These are phyloP conservation scores for Linnaemya vulpina DNA, from an alignment of 2,888 invertebrate genomes.

Conservation along the genomic window DNA sequence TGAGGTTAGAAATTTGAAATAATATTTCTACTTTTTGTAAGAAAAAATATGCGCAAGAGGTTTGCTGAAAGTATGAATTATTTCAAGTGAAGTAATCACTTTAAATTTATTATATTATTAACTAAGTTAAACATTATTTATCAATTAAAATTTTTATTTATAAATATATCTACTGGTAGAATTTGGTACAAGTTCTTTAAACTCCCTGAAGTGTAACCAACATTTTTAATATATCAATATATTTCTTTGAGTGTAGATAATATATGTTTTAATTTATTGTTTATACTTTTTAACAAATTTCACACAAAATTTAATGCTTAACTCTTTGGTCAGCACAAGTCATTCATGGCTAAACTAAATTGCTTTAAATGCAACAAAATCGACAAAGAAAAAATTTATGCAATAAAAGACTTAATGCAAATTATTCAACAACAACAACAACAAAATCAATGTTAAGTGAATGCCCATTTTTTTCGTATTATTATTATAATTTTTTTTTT, in stretches of 20 bases:
- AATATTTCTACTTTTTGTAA: no score
- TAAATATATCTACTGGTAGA: no score
- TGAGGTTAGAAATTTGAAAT: no score
- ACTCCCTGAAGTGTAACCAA: no score
- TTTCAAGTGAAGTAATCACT: no score
- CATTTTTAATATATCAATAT: not conserved
- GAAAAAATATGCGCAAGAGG: no score
- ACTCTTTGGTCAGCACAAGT: conserved; percentile 63
- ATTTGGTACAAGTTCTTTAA: no score
- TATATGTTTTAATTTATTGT: conserved; percentile 18
- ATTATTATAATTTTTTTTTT: conserved; percentile 6
- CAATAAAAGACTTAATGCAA: conserved; percentile 42
- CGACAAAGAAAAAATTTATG: not conserved
- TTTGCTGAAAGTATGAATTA: no score
- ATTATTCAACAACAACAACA: conserved; percentile 15
- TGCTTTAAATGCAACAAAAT: conserved; percentile 47
- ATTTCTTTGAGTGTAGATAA: conserved; percentile 35
- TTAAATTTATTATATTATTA: no score
- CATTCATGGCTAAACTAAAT: conserved; percentile 58
- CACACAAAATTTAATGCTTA: conserved; percentile 46
- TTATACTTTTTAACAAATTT: conserved; percentile 37
- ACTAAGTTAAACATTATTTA: no score
- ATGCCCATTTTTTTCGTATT: conserved; percentile 52
- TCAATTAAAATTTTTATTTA: no score
- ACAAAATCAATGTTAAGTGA: conserved; percentile 64